phyloP scores from a whole-genome alignment of 2,113 vertebrate species.

The Empidonax traillii region DNA sequence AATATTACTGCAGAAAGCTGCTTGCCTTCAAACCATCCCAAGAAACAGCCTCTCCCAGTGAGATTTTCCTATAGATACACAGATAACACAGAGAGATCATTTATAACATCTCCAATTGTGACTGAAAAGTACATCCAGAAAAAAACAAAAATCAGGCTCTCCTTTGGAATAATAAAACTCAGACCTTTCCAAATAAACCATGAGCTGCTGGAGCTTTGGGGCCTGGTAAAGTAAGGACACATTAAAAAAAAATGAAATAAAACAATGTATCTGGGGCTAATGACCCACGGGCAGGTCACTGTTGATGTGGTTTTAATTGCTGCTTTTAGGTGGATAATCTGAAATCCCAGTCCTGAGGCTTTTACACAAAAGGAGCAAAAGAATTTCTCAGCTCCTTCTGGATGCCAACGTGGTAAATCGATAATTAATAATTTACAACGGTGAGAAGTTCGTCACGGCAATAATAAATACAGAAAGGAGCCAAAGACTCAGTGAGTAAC shows the following conservation, averaged over 20 bases:
- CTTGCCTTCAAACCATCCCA: not conserved
- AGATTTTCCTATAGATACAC: not conserved
- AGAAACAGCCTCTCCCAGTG: not conserved
- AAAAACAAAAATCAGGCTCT: not conserved
- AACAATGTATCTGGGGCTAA: too few relatives aligned
- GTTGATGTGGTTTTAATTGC: not conserved
- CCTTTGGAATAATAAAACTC: not conserved
- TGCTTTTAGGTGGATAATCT: not conserved
- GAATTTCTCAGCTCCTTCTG: not conserved
- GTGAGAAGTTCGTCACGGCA: not conserved
- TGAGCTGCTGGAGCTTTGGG: not conserved
- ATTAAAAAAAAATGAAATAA: not conserved
- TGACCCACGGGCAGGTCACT: rapidly evolving
- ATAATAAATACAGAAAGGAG: not conserved
- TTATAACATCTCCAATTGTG: not conserved
- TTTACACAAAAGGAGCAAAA: not conserved
- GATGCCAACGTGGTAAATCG: too few relatives aligned
- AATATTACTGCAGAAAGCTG: slow-evolving; percentile 35
- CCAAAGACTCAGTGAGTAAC: not conserved
- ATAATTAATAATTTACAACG: not conserved
- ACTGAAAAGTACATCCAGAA: not conserved
- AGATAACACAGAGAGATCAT: not conserved
- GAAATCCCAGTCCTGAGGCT: not conserved
- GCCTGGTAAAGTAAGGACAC: not conserved
- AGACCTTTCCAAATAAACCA: not conserved